Percentiles rank a stretch among this genome's conserved stretches.
Conservation (phyloP, 2,888 invertebrate species). For the Nephrotoma flavescens region DNA sequence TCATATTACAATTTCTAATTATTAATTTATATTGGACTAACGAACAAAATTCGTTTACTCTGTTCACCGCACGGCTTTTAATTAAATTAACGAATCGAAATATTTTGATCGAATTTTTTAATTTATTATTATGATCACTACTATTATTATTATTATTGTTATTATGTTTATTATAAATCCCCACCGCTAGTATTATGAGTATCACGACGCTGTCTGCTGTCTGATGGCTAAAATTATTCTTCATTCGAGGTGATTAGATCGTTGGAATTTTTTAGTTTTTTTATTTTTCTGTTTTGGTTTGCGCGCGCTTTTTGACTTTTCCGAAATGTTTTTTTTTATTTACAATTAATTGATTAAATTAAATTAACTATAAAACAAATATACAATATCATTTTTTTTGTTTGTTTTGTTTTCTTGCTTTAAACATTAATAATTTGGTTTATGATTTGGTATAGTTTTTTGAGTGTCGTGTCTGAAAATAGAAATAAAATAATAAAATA, state of each 20-base stretch:
- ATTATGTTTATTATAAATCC: neutral
- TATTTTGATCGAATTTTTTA: neutral
- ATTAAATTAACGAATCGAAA: neutral
- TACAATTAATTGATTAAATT: no score
- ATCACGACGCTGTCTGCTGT: neutral
- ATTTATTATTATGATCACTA: neutral
- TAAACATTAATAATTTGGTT: neutral
- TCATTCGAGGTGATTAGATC: neutral
- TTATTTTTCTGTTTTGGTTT: neutral
- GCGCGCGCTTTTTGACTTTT: neutral
- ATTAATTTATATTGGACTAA: neutral
- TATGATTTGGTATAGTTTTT: neutral
- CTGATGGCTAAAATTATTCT: neutral
- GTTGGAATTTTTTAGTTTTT: neutral
- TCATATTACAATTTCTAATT: neutral
- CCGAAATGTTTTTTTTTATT: no score
- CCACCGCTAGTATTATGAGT: neutral
- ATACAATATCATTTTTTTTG: no score
- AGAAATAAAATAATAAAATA: neutral
- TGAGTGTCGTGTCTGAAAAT: neutral
- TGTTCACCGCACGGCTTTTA: neutral
- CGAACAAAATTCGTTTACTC: neutral
- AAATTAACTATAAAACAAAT: no score
- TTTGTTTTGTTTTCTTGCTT: neutral
- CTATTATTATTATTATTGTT: neutral